phyloP scores from a whole-genome alignment of 2,888 invertebrate genomes.

The Silvanus unidentatus region DNA sequence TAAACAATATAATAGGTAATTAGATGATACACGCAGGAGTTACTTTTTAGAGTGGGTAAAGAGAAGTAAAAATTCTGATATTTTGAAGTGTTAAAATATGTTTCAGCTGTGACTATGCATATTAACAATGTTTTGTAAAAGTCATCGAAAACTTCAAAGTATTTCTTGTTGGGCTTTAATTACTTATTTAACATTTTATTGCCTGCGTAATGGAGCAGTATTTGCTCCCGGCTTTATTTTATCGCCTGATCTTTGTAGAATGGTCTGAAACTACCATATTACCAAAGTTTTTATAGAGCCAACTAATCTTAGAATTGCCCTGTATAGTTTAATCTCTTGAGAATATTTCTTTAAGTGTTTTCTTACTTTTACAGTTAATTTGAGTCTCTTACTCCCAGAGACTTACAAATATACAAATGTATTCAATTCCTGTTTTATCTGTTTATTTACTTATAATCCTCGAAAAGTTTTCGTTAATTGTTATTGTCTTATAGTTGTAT shows the following conservation, averaged over 20 bases:
- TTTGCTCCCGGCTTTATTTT: constrained; percentile 30
- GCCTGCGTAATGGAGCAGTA: constrained; percentile 34
- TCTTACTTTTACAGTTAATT: constrained; percentile 16
- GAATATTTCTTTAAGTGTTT: constrained; percentile 27
- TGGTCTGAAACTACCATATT: constrained; percentile 28
- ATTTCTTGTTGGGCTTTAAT: constrained; percentile 36
- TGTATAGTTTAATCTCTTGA: constrained; percentile 23
- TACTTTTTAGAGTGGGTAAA: too few relatives aligned
- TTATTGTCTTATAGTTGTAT: too few relatives aligned
- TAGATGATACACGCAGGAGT: too few relatives aligned
- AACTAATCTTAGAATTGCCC: constrained; percentile 27
- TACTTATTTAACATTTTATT: constrained; percentile 42
- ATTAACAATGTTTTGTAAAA: constrained; percentile 25
- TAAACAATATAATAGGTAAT: too few relatives aligned
- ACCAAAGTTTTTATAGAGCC: constrained; percentile 28
- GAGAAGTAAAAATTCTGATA: not conserved
- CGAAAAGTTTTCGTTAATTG: too few relatives aligned
- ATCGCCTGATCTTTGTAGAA: constrained; percentile 29
- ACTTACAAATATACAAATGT: too few relatives aligned
- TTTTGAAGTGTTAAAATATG: constrained; percentile 15
- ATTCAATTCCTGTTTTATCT: too few relatives aligned
- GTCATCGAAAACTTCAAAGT: constrained; percentile 31
- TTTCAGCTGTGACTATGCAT: constrained; percentile 11
- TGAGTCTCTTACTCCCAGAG: too few relatives aligned
- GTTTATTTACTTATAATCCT: too few relatives aligned